Conservation (phyloP, 2,113 vertebrate species). For the Uropsilus gracilis region DNA sequence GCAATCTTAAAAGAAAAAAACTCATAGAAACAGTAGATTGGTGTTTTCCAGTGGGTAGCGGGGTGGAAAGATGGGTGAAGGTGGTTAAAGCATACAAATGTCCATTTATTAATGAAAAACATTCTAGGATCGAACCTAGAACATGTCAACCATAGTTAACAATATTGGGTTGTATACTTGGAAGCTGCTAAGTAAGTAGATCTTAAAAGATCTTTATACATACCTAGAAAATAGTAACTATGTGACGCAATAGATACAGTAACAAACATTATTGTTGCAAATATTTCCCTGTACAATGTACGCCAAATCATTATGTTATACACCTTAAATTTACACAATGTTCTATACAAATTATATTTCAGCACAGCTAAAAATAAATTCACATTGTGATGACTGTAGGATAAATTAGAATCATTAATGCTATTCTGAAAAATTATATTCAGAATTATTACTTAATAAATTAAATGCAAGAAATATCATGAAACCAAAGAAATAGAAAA, state of each 20-base stretch:
- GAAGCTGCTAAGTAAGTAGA: not conserved
- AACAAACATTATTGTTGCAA: not conserved
- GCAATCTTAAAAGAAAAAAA: not conserved
- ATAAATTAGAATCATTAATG: not conserved
- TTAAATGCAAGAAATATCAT: not conserved
- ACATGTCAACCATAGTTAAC: not conserved
- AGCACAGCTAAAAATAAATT: not conserved
- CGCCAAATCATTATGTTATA: not conserved
- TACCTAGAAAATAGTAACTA: not conserved
- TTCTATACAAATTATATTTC: not conserved
- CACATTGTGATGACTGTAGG: not conserved
- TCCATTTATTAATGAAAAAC: not conserved
- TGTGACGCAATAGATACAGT: not conserved
- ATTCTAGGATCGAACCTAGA: not conserved
- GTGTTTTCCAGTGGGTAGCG: not conserved
- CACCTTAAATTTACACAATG: not conserved
- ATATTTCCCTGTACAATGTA: not conserved
- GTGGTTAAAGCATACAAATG: not conserved
- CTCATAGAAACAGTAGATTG: not conserved
- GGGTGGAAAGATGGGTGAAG: not conserved
- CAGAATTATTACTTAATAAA: not conserved
- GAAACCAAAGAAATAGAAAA: not conserved
- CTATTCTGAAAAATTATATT: not conserved
- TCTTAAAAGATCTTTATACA: not conserved
- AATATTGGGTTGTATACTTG: not conserved